Evolutionary conservation across 2,113 vertebrate species (phyloP), one percentile per base, ranked within the genome.

Genomic region (Macquaria ambigua): DNA sequence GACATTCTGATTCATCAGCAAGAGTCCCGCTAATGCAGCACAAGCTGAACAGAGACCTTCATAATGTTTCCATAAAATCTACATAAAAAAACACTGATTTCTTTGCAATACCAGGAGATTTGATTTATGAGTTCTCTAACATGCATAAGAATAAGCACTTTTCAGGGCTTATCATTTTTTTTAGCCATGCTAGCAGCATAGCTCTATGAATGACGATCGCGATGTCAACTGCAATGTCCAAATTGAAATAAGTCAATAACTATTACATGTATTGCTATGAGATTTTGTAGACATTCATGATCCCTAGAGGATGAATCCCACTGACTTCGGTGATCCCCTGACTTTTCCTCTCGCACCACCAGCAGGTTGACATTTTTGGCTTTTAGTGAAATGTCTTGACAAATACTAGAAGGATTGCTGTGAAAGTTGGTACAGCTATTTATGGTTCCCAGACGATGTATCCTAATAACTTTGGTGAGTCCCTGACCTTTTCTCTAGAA

Each of bases 1-100:
- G 48, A 76, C 73, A 80, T 81, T 41, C 55, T 41, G 64, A 90
- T 85, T 93, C 67, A 87, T 56, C 23, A 53, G 25, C 61, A 31
- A 64, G 8, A 82, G 67, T 55, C 64, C 11, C 0, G 23, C 31
- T 56, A 75, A 81, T 81, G 62, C 74, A 58, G 43, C 61, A 58
- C 8, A 20, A 15, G 16, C 66, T 53, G 31, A 87, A 48, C 46
- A 37, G 46, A 59, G 50, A 63, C 69, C 58, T 61, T 48, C n/a
- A 21, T 62, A 14, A 68, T 81, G n/a, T 58, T 66, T 79, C 70
- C 50, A 85, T 37, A 46, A 72, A 73, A 76, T 55, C 20, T n/a
- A 14, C 61, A 62, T 70, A 25, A 52, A 72, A 31, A 34, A 8
- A 48, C 53, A 31, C 34, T 0, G 15, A 67, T 85, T 76, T 86